Evolutionary conservation across 2,797 vertebrate genomes (phyloP).

Genomic region (Buceros bicornis): DNA sequence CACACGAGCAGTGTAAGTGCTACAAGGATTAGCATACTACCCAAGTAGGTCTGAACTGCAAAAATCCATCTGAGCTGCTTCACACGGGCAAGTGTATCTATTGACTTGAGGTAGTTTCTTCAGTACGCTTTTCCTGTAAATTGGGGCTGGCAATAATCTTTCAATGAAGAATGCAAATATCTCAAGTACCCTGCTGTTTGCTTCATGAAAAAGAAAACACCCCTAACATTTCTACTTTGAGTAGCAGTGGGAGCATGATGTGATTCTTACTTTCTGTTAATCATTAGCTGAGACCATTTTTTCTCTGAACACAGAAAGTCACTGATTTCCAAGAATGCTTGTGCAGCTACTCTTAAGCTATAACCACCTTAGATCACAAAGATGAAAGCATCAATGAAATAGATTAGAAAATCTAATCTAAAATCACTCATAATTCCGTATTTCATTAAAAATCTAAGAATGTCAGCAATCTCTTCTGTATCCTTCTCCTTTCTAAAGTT

Average conservation of each 20-base stretch:
- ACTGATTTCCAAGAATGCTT: not conserved
- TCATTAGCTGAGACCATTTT: not conserved
- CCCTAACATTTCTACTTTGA: not conserved
- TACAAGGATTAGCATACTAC: not conserved
- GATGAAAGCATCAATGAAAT: not conserved
- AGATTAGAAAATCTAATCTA: not conserved
- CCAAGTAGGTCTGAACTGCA: not conserved
- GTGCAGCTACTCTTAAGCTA: not conserved
- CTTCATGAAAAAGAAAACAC: too few relatives aligned
- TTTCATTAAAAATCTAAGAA: not conserved
- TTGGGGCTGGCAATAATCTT: not conserved
- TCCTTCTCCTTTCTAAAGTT: not conserved
- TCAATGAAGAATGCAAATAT: not conserved
- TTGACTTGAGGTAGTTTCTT: not conserved
- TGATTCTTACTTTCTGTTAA: not conserved
- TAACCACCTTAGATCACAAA: not conserved
- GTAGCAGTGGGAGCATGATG: not conserved
- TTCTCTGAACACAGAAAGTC: not conserved
- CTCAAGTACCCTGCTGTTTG: not conserved
- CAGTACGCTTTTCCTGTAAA: not conserved
- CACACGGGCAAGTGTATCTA: not conserved
- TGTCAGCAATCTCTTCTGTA: fast-evolving
- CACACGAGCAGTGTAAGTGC: conserved; percentile 90
- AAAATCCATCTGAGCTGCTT: not conserved
- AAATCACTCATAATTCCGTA: not conserved